Percentiles rank a stretch among this genome's conserved stretches.
phyloP scores from a whole-genome alignment of 2,797 vertebrate genomes.

The Diplodus puntazzo region DNA sequence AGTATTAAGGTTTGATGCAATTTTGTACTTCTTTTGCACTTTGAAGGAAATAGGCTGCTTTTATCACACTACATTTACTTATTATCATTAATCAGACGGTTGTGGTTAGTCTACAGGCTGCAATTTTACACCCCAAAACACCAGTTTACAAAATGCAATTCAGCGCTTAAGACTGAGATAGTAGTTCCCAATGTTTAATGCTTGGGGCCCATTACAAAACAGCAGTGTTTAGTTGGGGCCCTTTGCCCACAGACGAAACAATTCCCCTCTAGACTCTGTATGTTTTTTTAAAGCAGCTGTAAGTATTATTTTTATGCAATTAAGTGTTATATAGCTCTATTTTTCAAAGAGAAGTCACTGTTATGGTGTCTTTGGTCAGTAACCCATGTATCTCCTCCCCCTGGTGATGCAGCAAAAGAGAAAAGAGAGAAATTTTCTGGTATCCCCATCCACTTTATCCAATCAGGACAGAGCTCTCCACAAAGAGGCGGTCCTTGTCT shows the following conservation, averaged over 20 bases:
- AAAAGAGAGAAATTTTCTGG: too few relatives aligned
- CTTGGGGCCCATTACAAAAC: background rate
- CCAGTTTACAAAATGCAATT: background rate
- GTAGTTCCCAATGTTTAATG: background rate
- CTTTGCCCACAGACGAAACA: background rate
- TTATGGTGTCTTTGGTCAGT: too few relatives aligned
- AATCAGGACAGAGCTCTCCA: too few relatives aligned
- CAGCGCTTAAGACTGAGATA: background rate
- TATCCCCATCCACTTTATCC: too few relatives aligned
- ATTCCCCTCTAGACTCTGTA: background rate
- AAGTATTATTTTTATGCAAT: too few relatives aligned
- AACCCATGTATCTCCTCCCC: too few relatives aligned
- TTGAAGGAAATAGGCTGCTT: background rate
- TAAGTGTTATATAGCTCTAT: background rate
- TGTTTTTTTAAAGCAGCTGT: background rate
- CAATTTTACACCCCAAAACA: background rate
- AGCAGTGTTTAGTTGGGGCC: background rate
- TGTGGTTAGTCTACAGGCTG: background rate
- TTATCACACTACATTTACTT: background rate
- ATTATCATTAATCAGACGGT: too few relatives aligned
- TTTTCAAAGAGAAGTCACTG: too few relatives aligned
- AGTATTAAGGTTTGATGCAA: background rate
- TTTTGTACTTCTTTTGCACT: too few relatives aligned
- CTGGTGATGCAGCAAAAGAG: too few relatives aligned
- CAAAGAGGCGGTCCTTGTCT: too few relatives aligned